Percentiles rank a stretch among this genome's conserved stretches.
Evolutionary conservation across 2,113 vertebrate genomes (phyloP).

Genomic region (Corythaixoides concolor): DNA sequence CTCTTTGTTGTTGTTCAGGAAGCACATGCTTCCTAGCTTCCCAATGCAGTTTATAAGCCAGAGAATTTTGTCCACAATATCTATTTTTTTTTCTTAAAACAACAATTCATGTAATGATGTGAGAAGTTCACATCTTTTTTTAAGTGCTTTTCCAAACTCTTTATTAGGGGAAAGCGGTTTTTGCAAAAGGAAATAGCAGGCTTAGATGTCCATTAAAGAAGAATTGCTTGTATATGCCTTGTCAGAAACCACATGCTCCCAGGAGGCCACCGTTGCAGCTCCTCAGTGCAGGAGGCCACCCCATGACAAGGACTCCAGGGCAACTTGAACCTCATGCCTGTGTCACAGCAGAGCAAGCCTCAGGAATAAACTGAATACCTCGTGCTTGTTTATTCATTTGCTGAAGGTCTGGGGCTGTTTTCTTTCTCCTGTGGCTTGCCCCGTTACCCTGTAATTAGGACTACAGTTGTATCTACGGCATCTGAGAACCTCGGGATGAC

Average conservation of each 20-base stretch:
- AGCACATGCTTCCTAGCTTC: background rate
- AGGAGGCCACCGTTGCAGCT: background rate
- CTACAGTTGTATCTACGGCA: background rate
- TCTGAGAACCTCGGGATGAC: background rate
- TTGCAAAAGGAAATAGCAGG: background rate
- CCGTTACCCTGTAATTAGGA: constrained; percentile 1
- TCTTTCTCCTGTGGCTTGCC: background rate
- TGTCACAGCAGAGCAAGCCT: background rate
- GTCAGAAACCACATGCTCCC: background rate
- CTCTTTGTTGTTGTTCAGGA: background rate
- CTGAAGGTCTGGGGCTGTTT: background rate
- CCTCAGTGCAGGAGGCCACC: background rate
- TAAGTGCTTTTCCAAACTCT: background rate
- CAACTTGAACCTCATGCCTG: background rate
- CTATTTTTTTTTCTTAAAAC: background rate
- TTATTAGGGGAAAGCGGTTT: background rate
- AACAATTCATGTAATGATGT: background rate
- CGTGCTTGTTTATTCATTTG: background rate
- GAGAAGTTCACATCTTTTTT: background rate
- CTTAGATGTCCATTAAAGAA: background rate
- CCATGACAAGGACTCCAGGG: accelerated
- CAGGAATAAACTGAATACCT: background rate
- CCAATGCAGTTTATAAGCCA: background rate
- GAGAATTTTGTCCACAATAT: background rate
- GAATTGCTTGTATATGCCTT: background rate